A percentile compares a stretch with the other conserved stretches of the same genome.
phyloP scores from a whole-genome alignment of 2,888 invertebrate species.

The Dolomedes plantarius region DNA sequence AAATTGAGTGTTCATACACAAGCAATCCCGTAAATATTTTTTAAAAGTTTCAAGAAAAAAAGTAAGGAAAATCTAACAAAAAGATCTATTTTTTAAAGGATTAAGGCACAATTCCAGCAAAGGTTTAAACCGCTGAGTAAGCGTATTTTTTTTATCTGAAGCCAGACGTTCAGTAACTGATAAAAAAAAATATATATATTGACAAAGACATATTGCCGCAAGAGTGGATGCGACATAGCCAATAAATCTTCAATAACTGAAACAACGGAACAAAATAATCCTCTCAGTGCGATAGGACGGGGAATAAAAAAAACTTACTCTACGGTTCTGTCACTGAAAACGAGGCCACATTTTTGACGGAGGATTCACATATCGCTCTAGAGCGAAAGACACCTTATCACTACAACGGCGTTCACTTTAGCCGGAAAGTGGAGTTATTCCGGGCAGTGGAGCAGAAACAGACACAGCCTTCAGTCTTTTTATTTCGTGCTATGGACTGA shows the following conservation, averaged over 20 bases:
- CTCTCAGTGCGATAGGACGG: not conserved
- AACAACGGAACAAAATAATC: slow-evolving; percentile 2
- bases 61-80: too few species aligned
- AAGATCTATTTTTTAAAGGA: too few species aligned
- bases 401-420: not conserved
- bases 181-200: not conserved
- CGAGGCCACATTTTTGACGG: not conserved
- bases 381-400: slow-evolving; percentile 7
- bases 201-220: not conserved
- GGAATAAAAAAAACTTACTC: not conserved
- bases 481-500: not conserved
- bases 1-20: too few species aligned
- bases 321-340: not conserved
- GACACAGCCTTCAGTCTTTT: slow-evolving; percentile 12
- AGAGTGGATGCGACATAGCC: not conserved
- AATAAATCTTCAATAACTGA: slow-evolving; percentile 6
- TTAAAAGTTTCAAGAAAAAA: too few species aligned
- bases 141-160: too few species aligned
- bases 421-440: slow-evolving; percentile 31
- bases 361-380: not conserved
- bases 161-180: not conserved
- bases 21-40: too few species aligned
- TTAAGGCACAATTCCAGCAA: too few species aligned
- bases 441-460: slow-evolving; percentile 27
- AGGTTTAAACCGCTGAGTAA: too few species aligned